Base-by-base conservation (phyloP, 2,797 vertebrate species). In the Limosa lapponica region DNA sequence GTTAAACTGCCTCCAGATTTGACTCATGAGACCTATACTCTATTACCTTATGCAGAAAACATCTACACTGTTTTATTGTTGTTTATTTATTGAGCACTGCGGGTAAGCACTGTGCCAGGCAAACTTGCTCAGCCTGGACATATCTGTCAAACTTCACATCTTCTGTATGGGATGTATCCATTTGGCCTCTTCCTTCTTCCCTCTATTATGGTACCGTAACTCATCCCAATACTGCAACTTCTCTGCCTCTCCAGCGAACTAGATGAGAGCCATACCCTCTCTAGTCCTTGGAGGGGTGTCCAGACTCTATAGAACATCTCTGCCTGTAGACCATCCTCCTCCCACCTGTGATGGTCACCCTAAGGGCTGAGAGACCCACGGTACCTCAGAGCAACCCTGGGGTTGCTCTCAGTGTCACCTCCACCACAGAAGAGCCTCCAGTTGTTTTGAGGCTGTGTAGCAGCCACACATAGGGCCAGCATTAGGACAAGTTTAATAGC, bases 21-120 rank as follows among this genome's bases (percentile, higher is more conserved):
- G 74, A 93, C 95, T 93, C 93, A 10, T 69, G 94, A 91, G 95
- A 83, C 86, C 87, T 69, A 72, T 58, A 74, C 58, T 83, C 71
- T 65, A 74, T 95, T 97, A 93, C 95, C 82, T 94, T 94, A 71
- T 85, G 71, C 81, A 93, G 61, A 92, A 97, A 92, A 54, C 52
- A 87, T 90, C 55, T 62, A 43, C 71, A 85, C 82, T 92, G 82
- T 89, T 93, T 90, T 92, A 70, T 90, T 89, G 70, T 91, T 96
- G 88, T 93, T 96, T 96, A 37, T 91, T 96, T 93, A 52, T 43
- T 82, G 49, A 92, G 49, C 55, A 28, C 16, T 8, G 73, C 81
- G 64, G 24, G 41, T 39, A 84, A 88, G 58, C 73, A 57, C n/a
- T 59, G 58, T 0, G 0, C 34, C 6, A 16, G 39, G 36, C 6